These are phyloP conservation scores for Mus spretus DNA, from an alignment of 2,797 vertebrate species.

Conservation along the genomic window DNA sequence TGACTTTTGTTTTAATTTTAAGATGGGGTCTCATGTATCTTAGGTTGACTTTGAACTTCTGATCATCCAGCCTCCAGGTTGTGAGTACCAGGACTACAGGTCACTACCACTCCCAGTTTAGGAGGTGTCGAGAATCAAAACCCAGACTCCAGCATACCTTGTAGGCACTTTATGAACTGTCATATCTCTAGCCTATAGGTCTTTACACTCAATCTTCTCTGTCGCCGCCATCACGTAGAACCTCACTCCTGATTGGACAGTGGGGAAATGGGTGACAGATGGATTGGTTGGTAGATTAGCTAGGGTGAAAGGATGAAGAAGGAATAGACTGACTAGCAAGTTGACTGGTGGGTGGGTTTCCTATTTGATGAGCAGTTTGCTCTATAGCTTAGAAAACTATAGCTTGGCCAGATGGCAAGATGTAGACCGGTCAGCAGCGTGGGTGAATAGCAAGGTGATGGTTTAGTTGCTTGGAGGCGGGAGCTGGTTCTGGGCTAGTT, in stretches of 20 bases:
- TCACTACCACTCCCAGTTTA: not conserved
- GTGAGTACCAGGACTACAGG: not conserved
- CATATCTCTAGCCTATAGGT: not conserved
- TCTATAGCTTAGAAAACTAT: not conserved
- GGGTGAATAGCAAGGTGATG: not conserved
- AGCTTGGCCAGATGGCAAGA: no score
- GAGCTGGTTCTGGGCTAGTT: not conserved
- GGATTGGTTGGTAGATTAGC: not conserved
- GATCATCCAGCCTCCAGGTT: not conserved
- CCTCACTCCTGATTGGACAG: not conserved
- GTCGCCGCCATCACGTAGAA: not conserved
- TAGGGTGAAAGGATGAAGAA: not conserved
- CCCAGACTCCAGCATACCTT: not conserved
- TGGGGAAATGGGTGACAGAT: not conserved
- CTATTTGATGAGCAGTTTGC: not conserved
- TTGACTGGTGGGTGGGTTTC: not conserved
- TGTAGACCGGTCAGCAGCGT: not conserved
- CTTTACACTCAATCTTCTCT: not conserved
- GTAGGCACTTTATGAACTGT: not conserved
- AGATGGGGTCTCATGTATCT: not conserved
- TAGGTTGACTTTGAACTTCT: not conserved
- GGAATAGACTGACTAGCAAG: not conserved
- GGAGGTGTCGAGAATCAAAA: not conserved
- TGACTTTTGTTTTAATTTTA: not conserved
- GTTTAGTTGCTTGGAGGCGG: not conserved